Evolutionary conservation across 2,888 invertebrate species (phyloP), one percentile per base, ranked within the genome.

Genomic region (Eilema caniola): DNA sequence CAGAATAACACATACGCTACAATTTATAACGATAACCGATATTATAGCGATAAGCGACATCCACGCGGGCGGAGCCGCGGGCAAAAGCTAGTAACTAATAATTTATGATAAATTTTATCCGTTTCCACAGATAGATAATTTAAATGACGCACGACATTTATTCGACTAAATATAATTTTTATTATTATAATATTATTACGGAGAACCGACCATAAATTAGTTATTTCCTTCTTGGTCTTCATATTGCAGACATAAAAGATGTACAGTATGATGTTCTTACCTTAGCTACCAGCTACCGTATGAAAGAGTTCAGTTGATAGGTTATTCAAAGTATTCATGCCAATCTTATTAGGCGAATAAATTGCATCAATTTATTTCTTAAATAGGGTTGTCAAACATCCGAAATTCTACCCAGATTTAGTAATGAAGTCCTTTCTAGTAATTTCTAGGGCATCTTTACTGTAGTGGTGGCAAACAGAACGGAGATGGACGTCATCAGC

Each of bases 271-370:
- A 37, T 4, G 23, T 57, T 57, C 8, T 57, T 57, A 23, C 12
- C 11, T 24, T 24, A 57, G 5, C 10, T 3, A 63, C 25, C 25
- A 20, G 62, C 24, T 62, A 41, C 24, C 20, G 41, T 62, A 41
- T 28, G 20, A 47, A 63, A 47, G 16, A 24, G 20, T 25, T 20
- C 41, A 47, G 28, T 47, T 41, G 20, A 63, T 24, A 63, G 25
- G 25, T 59, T 59, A n/a, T 63, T 28, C 28, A 47, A 63, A 47
- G 11, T 47, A 25, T 47, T 63, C n/a, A 63, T 63, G 28, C 47
- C 24, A 53, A 64, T 53, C 28, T 53, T 63, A 53, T 53, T 64
- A 64, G 7, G 23, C 23, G n/a, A 23, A 16, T 31, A 31, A 65
- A 65, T 56, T 23, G 16, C 8, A 16, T 2, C 56, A 31, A 65